Evolutionary conservation across 2,888 invertebrate genomes (phyloP).

Genomic region (Eledona agricola): DNA sequence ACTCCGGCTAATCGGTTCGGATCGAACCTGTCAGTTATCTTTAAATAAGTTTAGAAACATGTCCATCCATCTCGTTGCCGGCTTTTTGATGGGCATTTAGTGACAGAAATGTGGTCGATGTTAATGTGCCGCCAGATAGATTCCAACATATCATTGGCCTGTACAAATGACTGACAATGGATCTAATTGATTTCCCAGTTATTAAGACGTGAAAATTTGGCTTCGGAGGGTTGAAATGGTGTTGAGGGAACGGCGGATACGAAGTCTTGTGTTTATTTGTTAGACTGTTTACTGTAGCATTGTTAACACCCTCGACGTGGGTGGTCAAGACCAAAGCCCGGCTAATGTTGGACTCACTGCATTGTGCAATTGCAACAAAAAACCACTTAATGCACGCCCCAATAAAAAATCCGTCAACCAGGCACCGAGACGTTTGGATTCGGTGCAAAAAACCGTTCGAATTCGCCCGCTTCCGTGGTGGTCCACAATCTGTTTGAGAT

Average conservation of each 20-base stretch:
- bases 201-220: too few relatives aligned
- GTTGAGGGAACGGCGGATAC: too few relatives aligned
- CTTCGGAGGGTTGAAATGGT: too few relatives aligned
- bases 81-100: slow-evolving; percentile 38
- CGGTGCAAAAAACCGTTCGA: slow-evolving; percentile 1
- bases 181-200: too few relatives aligned
- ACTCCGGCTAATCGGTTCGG: slow-evolving; percentile 44
- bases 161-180: slow-evolving; percentile 15
- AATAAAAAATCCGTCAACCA: neutral
- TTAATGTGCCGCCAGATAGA: slow-evolving; percentile 36
- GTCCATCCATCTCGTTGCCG: slow-evolving; percentile 42
- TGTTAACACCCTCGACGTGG: slow-evolving; percentile 41
- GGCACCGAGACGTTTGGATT: neutral
- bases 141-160: slow-evolving; percentile 25
- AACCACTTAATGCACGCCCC: too few relatives aligned
- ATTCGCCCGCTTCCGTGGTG: slow-evolving; percentile 29
- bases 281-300: slow-evolving; percentile 25
- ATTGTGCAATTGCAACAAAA: too few relatives aligned
- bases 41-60: slow-evolving; percentile 51
- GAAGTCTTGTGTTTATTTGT: slow-evolving; percentile 22
- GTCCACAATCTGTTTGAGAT: slow-evolving; percentile 37
- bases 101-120: slow-evolving; percentile 42
- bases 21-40: slow-evolving; percentile 49
- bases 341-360: too few relatives aligned
- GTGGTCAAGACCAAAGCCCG: slow-evolving; percentile 45